Evolutionary conservation across 2,113 vertebrate genomes (phyloP), one percentile per base, ranked within the genome.

Genomic region (Falco punctatus): DNA sequence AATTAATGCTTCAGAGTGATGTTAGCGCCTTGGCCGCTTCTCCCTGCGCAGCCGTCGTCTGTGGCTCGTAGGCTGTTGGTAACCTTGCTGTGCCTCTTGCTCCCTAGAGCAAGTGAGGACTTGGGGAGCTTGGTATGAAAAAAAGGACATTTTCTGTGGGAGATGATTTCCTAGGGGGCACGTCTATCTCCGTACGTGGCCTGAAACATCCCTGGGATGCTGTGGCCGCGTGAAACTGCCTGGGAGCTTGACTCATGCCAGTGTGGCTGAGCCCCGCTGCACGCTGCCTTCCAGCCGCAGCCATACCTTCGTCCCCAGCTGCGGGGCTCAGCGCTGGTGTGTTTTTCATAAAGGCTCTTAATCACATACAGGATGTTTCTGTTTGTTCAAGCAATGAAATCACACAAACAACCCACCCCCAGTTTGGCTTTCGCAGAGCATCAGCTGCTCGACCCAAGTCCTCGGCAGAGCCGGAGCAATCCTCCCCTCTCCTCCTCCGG

Each of bases 371-470:
- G 97, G 97, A 98, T 97, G 97, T 97, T 97, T 96, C 97, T 97
- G 96, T 98, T 98, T 97, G 96, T 86, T 85, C 93, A 96, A 95
- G 96, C 94, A 94, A 97, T 95, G 94, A 96, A 97, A 95, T 97
- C 96, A 97, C 95, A 97, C 95, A 98, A 98, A 97, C 97, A 97
- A 89, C 91, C 91, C 94, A 88, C 88, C 94, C 91, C 92, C 86
- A 94, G 51, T 96, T 95, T 95, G 94, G 96, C 97, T 96, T 94
- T 96, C 2, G 9, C 73, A 58, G 82, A 92, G 91, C 73, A 92
- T 97, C 96, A 97, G 95, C 96, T 97, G 91, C 84, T 84, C 28
- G 71, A 95, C 95, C 97, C 81, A 23, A 88, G 83, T 92, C 66
- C 74, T 79, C 49, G 5, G 79, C 88, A 57, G 96, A 88, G 91